Base-by-base conservation (phyloP, 2,797 vertebrate species). In the Centropyge bicolor region DNA sequence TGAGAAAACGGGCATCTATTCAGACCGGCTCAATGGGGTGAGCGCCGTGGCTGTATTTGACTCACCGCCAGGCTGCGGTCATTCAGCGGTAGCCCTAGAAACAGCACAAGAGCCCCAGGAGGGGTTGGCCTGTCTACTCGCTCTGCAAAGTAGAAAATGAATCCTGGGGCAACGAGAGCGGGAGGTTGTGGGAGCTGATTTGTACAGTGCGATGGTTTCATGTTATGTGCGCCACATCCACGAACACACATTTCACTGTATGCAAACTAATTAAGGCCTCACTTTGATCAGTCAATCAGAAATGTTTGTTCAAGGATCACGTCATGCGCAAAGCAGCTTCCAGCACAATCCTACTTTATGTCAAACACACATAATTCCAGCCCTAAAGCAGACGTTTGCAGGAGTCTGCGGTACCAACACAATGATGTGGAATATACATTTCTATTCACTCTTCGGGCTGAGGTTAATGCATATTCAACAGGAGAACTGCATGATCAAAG, bases 61-160 rank as follows among this genome's bases (percentile, higher is more conserved):
- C 91, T 92, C 88, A 54, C 73, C 3, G 92, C 92, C 93, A 93
- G 87, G 86, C 90, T 85, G 90, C 68, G 81, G 89, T 90, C 91
- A 94, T 95, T 94, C 91, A 94, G 88, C 73, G 51, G 94, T 95
- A 87, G 86, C 90, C 93, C 82, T 91, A 90, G 94, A 92, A 94
- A 95, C 94, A 6, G 87, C 82, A 89, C 86, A 77, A 89, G 89
- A 92, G 86, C 84, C 89, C 91, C 89, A 88, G 86, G 91, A 89
- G 86, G 85, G 86, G 78, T 83, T 61, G 67, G 90, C 67, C 73
- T 60, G 89, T 76, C 84, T 74, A 67, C 88, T 86, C n/a, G n/a
- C 84, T 81, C 68, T 80, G 85, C 79, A 80, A 76, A 90, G 78
- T 82, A 51, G 83, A 82, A 90, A 82, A 81, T 70, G 86, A 90